Conservation (phyloP, 2,113 vertebrate genomes). For the Phasianus colchicus region DNA sequence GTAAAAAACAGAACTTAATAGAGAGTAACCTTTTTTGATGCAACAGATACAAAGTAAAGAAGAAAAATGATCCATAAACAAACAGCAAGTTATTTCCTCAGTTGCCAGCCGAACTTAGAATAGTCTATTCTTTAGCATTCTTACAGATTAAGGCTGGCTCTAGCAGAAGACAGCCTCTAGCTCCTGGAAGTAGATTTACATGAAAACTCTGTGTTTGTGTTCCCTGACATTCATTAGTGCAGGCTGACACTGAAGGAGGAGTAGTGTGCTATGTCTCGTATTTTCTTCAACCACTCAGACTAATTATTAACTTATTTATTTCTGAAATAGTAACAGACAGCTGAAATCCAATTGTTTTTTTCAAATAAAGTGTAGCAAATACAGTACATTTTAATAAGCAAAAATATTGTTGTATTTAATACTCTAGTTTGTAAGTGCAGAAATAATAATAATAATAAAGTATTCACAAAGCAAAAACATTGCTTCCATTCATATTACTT, state of each 20-base stretch:
- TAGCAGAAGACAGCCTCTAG: background rate
- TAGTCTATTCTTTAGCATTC: background rate
- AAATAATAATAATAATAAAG: background rate
- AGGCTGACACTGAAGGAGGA: background rate
- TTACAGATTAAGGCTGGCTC: background rate
- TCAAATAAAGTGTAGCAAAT: background rate
- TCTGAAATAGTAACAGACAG: background rate
- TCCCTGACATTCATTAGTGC: background rate
- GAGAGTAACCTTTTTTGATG: background rate
- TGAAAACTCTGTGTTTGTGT: background rate
- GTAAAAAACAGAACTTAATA: background rate
- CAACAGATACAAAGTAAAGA: background rate
- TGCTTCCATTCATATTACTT: background rate
- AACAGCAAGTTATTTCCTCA: conserved; percentile 5
- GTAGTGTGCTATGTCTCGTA: background rate
- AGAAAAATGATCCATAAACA: background rate
- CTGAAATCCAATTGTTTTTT: background rate
- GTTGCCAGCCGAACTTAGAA: background rate
- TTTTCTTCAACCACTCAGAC: background rate
- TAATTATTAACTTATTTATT: background rate
- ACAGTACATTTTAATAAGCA: background rate
- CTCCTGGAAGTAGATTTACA: background rate
- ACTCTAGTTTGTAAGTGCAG: background rate
- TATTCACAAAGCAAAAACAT: background rate
- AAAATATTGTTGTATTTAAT: background rate